Evolutionary conservation across 1,140 invertebrate species (phyloP), one percentile per base, ranked within the genome.

Genomic region (Nasonia giraulti): DNA sequence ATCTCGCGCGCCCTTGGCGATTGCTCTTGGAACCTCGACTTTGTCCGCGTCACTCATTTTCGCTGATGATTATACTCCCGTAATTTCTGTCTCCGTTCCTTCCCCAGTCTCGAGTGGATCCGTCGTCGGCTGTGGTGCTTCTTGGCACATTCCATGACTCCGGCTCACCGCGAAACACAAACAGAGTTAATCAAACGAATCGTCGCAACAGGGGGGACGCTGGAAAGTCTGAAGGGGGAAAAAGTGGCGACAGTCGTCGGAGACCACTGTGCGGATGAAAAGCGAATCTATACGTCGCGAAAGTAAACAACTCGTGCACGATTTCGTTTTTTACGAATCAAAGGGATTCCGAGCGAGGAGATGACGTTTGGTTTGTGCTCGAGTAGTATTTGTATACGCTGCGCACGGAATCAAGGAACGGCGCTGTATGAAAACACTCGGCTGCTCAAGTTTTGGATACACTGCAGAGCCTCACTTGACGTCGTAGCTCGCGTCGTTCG

Each of bases 171-270:
- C 33, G 4, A 37, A 37, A 37, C 33, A 37, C 74, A 76, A 76
- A 76, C 74, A 76, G 10, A 76, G 40, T 23, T 76, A 76, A 76
- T 76, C 74, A 76, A 76, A 76, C 12, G 31, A 20, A 74, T 17
- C 23, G 6, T 10, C 12, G 33, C 73, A 2, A 75, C 33, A 44
- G n/a, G 14, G 40, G 33, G 6, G 73, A 33, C n/a, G 7, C 11
- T 69, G 50, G 50, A 55, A 62, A 20, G 17, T 20, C 55, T 62
- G 33, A 37, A 37, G 20, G 14, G 17, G 17, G 55, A n/a, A 62
- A 62, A 62, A 62, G 55, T n/a, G 17, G 14, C 12, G 10, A 14
- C 47, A 50, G 10, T 50, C 14, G 12, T 55, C 14, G 50, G 5
- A 62, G 17, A 62, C 55, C 17, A n/a, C 0, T 27, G 27, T 20